Conservation (phyloP, 2,113 vertebrate species). For the Leptosomus discolor region DNA sequence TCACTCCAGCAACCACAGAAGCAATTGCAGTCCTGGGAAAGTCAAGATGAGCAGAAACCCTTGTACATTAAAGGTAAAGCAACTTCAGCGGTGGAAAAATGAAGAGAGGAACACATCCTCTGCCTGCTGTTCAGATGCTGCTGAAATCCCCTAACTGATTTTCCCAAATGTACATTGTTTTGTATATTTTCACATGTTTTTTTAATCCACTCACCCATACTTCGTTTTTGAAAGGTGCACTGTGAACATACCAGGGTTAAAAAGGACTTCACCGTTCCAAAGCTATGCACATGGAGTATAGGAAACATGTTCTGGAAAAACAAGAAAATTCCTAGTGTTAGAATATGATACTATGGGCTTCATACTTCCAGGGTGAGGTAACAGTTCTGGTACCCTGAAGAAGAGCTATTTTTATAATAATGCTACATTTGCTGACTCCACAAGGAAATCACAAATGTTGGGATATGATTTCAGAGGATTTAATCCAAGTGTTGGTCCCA, state of each 20-base stretch:
- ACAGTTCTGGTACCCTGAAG: neutral
- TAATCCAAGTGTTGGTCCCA: neutral
- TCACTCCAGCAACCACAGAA: conserved; percentile 42
- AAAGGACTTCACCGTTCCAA: neutral
- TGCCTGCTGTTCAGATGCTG: neutral
- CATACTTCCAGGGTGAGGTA: neutral
- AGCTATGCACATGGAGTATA: neutral
- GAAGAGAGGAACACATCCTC: neutral
- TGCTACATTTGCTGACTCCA: neutral
- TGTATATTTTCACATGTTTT: neutral
- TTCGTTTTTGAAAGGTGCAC: neutral
- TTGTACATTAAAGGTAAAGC: neutral
- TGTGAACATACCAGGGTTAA: neutral
- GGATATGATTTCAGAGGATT: neutral
- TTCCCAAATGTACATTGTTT: neutral
- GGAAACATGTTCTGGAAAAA: neutral
- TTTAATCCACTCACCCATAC: neutral
- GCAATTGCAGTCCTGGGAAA: neutral
- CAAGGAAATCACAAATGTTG: neutral
- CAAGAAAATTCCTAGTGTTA: neutral
- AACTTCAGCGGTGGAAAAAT: neutral
- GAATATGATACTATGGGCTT: neutral
- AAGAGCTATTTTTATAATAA: neutral
- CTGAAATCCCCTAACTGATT: neutral
- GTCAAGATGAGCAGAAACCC: conserved; percentile 17